A percentile compares a stretch with the other conserved stretches of the same genome.
These are phyloP conservation scores for Lithobates sylvaticus DNA, from an alignment of 2,797 vertebrate genomes.

Conservation along the genomic window DNA sequence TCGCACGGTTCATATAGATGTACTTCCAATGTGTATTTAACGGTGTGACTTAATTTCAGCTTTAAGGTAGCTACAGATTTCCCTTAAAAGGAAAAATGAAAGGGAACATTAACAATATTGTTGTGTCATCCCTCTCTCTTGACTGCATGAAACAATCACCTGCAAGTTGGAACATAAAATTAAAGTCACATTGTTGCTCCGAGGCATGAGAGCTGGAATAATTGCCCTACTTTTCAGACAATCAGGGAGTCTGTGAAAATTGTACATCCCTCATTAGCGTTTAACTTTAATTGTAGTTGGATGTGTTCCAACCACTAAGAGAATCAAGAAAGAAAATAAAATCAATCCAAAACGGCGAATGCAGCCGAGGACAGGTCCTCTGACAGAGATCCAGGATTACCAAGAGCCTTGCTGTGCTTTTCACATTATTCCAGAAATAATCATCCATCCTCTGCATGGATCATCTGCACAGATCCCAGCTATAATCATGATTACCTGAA, in stretches of 20 bases:
- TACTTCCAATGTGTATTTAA: too few species aligned
- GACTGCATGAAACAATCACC: conserved; percentile 8
- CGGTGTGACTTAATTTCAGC: too few species aligned
- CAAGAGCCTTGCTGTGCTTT: not conserved
- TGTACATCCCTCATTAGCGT: conserved; percentile 27
- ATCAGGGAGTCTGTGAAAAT: conserved; percentile 9
- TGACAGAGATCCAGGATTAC: not conserved
- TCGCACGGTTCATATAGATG: too few species aligned
- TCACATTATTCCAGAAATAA: conserved; percentile 5
- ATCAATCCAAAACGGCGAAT: conserved; percentile 5
- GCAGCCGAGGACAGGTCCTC: not conserved
- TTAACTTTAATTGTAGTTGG: conserved; percentile 25
- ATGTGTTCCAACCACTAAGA: conserved; percentile 21
- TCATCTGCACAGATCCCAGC: not conserved
- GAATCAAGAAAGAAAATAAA: conserved; percentile 15
- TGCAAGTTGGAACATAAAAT: not conserved
- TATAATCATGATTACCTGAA: conserved; percentile 5
- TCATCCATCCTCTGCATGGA: not conserved
- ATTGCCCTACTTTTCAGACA: conserved; percentile 27
- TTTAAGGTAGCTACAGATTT: too few species aligned
- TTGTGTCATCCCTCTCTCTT: not conserved
- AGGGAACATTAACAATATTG: conserved; percentile 1
- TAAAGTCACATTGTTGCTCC: conserved; percentile 1
- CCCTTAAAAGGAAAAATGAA: not conserved
- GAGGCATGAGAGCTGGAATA: conserved; percentile 1